Evolutionary conservation across 2,113 vertebrate species (phyloP), one percentile per base, ranked within the genome.

Genomic region (Aptenodytes patagonicus): DNA sequence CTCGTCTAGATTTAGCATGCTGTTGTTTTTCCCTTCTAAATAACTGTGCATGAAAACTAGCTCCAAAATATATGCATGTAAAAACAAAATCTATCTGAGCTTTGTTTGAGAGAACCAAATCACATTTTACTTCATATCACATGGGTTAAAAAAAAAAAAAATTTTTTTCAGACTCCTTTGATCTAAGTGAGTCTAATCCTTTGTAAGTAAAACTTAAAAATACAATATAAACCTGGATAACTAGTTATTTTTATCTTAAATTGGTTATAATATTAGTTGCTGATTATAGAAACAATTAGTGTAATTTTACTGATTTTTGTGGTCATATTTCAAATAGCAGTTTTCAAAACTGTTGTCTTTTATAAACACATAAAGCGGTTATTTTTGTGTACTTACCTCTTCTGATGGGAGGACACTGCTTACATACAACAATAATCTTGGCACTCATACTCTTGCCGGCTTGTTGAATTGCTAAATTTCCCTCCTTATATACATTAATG

Each of bases 401-500:
- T 95, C 98, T 98, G 98, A 99, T 97, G 44, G 99, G 98, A 34
- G 99, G 99, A 79, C 99, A 99, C 96, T 99, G 99, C 97, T 98
- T 99, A 98, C 99, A 99, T 78, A 99, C 97, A 95, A 99, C 99
- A 34, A 97, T 52, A 68, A 99, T 98, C 97, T 99, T 99, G 96
- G 99, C 98, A 91, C 99, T 99, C 99, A 99, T 99, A 69, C 97
- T 99, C 97, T 99, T 99, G 91, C 99, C 99, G 0, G 99, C 99
- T 97, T 99, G 99, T 82, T 99, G 99, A 83, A 99, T 99, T 75
- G 98, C 98, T 97, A 99, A 95, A 72, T 89, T 99, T 58, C 99
- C 99, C 94, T 99, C 99, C 93, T 99, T 99, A 54, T 99, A 99
- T 69, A 99, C 98, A 78, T 99, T 99, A 96, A 99, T 99, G 97